Conservation (phyloP, 2,888 invertebrate species). For the Metallyticus violacea region DNA sequence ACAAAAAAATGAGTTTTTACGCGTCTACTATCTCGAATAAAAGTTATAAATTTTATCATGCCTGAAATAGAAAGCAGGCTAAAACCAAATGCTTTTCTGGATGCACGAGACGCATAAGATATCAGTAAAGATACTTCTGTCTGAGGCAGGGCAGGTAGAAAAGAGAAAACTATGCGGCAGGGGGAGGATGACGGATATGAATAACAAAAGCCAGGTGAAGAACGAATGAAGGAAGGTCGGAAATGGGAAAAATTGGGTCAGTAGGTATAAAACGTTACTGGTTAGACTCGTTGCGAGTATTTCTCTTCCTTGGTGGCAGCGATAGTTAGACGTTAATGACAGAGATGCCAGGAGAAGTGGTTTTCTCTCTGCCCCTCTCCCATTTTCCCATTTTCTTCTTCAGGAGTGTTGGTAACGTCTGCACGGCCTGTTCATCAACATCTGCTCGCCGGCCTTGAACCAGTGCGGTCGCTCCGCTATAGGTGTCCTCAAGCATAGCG, state of each 20-base stretch:
- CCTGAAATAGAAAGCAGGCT: neutral
- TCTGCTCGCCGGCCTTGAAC: neutral
- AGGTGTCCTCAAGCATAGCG: neutral
- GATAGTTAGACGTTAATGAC: too few species aligned
- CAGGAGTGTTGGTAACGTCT: neutral
- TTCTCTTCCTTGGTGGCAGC: neutral
- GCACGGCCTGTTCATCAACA: neutral
- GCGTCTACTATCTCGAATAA: too few species aligned
- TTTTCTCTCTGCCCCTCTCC: neutral
- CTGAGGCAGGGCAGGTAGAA: neutral
- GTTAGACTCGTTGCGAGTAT: neutral
- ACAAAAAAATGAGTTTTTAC: too few species aligned
- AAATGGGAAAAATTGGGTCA: slow-evolving; percentile 22
- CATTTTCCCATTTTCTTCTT: neutral
- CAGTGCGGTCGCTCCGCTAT: neutral
- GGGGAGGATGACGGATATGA: neutral
- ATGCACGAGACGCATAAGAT: neutral
- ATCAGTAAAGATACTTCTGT: neutral
- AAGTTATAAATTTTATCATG: too few species aligned
- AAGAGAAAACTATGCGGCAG: neutral
- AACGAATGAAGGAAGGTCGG: neutral
- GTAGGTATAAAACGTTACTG: slow-evolving; percentile 26
- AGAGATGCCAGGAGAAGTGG: too few species aligned
- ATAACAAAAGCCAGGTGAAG: neutral
- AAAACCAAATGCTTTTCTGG: neutral